Evolutionary conservation across 2,113 vertebrate species (phyloP).

Genomic region (Vireo altiloquus): DNA sequence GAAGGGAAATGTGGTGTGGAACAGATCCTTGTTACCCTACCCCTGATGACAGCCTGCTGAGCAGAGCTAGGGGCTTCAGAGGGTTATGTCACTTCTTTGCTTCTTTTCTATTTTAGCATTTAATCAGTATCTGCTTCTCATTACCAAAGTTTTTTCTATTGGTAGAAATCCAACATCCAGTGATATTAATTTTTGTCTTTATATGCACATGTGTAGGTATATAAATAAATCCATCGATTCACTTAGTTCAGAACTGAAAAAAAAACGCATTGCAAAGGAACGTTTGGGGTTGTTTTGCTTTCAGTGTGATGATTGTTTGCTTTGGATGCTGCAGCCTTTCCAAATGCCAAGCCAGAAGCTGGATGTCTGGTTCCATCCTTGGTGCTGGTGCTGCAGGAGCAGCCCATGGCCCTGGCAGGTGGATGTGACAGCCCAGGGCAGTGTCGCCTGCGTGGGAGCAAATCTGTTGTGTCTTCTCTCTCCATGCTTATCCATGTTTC

Average conservation of each 20-base stretch:
- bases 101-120: background rate
- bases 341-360: background rate
- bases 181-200: background rate
- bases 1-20: background rate
- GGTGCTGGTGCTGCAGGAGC: background rate
- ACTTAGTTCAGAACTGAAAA: background rate
- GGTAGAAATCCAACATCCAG: background rate
- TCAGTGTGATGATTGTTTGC: background rate
- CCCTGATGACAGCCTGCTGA: background rate
- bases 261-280: background rate
- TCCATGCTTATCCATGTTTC: background rate
- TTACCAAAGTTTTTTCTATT: background rate
- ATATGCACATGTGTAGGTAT: background rate
- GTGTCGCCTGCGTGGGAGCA: rapidly evolving
- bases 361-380: background rate
- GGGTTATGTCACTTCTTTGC: background rate
- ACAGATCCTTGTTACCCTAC: background rate
- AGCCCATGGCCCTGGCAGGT: background rate
- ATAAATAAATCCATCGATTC: background rate
- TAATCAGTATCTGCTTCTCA: background rate
- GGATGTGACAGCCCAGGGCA: background rate
- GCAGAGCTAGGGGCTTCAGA: background rate
- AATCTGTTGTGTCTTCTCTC: background rate
- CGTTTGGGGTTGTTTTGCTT: background rate
- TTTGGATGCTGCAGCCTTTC: background rate